Percentiles rank a stretch among this genome's conserved stretches.
Evolutionary conservation across 2,888 invertebrate species (phyloP).

Genomic region (Acanthoscelides obtectus): DNA sequence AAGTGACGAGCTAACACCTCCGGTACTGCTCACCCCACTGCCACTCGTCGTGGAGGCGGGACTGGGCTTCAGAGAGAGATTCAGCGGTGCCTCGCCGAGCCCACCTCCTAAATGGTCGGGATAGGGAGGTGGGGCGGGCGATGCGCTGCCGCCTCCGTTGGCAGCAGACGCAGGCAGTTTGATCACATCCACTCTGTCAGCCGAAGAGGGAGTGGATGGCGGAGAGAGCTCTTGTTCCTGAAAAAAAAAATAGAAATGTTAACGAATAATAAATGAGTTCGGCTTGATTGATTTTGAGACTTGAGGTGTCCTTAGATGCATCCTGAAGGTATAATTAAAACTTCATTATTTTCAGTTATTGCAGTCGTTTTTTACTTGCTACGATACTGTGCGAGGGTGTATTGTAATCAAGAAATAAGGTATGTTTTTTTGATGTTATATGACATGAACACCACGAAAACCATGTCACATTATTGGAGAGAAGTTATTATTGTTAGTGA

Average conservation of each 20-base stretch:
- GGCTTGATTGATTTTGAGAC: too few species aligned
- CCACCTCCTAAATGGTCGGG: constrained; percentile 45
- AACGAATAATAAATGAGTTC: background rate
- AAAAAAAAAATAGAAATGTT: constrained; percentile 6
- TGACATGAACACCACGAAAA: too few species aligned
- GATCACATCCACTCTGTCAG: constrained; percentile 78
- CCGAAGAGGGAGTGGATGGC: constrained; percentile 38
- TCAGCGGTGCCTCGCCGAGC: constrained; percentile 72
- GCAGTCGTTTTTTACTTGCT: too few species aligned
- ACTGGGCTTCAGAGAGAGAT: constrained; percentile 74
- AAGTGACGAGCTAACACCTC: constrained; percentile 49
- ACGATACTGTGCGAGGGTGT: too few species aligned
- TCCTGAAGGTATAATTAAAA: too few species aligned
- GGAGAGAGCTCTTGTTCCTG: constrained; percentile 38
- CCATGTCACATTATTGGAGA: too few species aligned
- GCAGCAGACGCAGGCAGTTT: constrained; percentile 66
- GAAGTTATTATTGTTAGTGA: too few species aligned
- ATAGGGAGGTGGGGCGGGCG: constrained; percentile 35
- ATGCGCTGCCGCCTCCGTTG: constrained; percentile 46
- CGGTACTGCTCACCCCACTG: background rate
- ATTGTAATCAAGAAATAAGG: too few species aligned
- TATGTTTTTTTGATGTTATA: too few species aligned
- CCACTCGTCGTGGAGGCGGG: constrained; percentile 34
- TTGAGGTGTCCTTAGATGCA: too few species aligned
- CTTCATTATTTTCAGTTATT: too few species aligned